These are phyloP conservation scores for Sebastes taczanowskii DNA, from an alignment of 2,797 vertebrate species.

Conservation along the genomic window DNA sequence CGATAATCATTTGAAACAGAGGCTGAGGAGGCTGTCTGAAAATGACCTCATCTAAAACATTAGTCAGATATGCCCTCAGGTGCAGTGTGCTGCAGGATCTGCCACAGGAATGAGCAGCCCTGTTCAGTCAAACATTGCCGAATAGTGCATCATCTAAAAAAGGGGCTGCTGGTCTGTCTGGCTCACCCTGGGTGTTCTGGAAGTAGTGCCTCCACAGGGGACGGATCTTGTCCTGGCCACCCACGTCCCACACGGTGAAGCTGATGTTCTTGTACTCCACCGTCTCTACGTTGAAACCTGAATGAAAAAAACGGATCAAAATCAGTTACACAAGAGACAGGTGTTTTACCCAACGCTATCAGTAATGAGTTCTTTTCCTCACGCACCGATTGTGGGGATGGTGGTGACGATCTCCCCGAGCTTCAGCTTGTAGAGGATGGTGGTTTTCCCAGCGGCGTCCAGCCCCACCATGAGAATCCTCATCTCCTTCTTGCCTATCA, in stretches of 20 bases:
- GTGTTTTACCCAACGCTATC: not conserved
- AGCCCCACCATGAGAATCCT: conserved; percentile 97
- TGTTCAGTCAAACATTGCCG: conserved; percentile 2
- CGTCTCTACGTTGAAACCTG: conserved; percentile 97
- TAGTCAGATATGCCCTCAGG: conserved; percentile 55
- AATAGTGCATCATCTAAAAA: not conserved
- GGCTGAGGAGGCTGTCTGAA: conserved; percentile 18
- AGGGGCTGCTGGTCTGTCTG: not conserved
- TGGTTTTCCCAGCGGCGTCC: conserved; percentile 97
- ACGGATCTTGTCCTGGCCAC: conserved; percentile 98
- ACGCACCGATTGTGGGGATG: conserved; percentile 95
- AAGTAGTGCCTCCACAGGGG: conserved; percentile 99
- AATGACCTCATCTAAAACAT: conserved; percentile 51
- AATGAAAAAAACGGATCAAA: conserved; percentile 14
- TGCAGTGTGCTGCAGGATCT: conserved; percentile 30
- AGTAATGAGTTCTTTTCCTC: not conserved
- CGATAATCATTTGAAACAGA: conserved; percentile 28
- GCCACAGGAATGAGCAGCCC: conserved; percentile 16
- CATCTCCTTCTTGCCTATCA: conserved; percentile 99
- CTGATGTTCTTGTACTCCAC: conserved; percentile 99
- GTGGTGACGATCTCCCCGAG: conserved; percentile 98
- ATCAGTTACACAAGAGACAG: not conserved
- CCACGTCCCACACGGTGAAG: conserved; percentile 98
- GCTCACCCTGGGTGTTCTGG: conserved; percentile 97
- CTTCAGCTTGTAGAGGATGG: conserved; percentile 97